Evolutionary conservation across 2,888 invertebrate species (phyloP).

Genomic region (Tipula unca): DNA sequence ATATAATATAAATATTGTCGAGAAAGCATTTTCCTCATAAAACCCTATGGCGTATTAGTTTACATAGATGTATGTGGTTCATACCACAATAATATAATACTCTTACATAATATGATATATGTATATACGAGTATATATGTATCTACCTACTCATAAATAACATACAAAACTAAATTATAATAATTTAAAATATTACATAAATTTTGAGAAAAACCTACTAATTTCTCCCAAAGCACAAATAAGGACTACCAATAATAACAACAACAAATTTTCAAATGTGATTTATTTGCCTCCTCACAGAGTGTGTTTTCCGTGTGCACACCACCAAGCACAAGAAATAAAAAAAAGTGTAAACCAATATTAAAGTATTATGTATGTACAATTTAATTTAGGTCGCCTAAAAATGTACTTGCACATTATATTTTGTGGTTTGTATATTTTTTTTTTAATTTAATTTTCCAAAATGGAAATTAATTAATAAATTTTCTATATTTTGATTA

Average conservation of each 20-base stretch:
- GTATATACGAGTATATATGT: no score
- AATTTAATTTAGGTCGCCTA: not conserved
- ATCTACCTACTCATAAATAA: not conserved
- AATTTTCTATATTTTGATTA: not conserved
- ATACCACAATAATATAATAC: not conserved
- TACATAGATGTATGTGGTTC: not conserved
- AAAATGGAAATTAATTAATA: not conserved
- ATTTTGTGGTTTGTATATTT: not conserved
- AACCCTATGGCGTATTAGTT: not conserved
- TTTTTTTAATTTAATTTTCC: not conserved
- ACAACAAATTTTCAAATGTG: not conserved
- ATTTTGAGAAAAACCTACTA: not conserved
- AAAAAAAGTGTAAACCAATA: not conserved
- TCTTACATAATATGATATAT: not conserved
- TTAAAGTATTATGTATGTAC: not conserved
- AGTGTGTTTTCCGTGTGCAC: not conserved
- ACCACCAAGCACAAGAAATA: not conserved
- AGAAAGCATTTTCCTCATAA: not conserved
- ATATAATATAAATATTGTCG: not conserved
- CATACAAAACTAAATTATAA: not conserved
- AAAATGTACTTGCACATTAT: not conserved
- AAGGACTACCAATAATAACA: not conserved
- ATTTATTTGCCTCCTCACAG: not conserved
- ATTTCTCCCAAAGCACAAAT: slow-evolving; percentile 14
- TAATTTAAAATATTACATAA: not conserved